phyloP scores from a whole-genome alignment of 2,797 vertebrate species.

The Setipinna tenuifilis region DNA sequence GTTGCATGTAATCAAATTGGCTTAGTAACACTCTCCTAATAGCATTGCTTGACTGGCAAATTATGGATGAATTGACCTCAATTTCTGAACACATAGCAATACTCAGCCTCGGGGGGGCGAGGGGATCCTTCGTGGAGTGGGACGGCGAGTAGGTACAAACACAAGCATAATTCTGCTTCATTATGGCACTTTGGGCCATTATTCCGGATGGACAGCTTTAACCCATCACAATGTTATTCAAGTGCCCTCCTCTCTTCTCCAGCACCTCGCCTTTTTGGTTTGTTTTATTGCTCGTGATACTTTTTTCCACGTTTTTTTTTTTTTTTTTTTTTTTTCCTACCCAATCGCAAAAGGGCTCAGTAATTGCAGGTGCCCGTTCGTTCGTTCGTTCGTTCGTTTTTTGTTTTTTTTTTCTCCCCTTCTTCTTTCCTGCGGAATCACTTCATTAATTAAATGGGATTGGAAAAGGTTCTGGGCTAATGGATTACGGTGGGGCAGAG shows the following conservation, averaged over 20 bases:
- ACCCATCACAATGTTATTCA: conserved; percentile 13
- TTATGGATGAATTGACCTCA: conserved; percentile 67
- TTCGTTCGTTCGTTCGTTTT: conserved; percentile 56
- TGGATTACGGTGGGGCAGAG: conserved; percentile 81
- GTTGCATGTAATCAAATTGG: conserved; percentile 53
- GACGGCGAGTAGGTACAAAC: not conserved
- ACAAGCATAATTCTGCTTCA: conserved; percentile 8
- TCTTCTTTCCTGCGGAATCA: conserved; percentile 72
- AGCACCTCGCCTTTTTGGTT: not conserved
- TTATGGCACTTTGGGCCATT: not conserved
- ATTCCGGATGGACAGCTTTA: conserved; percentile 5
- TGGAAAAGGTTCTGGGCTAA: conserved; percentile 87
- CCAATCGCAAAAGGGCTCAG: conserved; percentile 69
- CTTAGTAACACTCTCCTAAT: conserved; percentile 58
- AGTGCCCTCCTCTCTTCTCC: not conserved
- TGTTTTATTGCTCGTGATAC: conserved; percentile 42
- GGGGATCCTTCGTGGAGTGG: not conserved
- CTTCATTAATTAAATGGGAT: conserved; percentile 94
- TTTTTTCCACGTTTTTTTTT: conserved; percentile 57
- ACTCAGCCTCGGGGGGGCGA: not conserved
- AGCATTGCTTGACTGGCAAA: conserved; percentile 67
- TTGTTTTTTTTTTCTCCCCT: conserved; percentile 55
- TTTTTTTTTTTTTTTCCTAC: conserved; percentile 30
- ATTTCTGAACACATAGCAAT: conserved; percentile 63
- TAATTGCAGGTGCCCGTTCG: conserved; percentile 77